Percentiles rank a stretch among this genome's conserved stretches.
phyloP scores from a whole-genome alignment of 2,113 vertebrate genomes.

The Onychorhynchus coronatus region DNA sequence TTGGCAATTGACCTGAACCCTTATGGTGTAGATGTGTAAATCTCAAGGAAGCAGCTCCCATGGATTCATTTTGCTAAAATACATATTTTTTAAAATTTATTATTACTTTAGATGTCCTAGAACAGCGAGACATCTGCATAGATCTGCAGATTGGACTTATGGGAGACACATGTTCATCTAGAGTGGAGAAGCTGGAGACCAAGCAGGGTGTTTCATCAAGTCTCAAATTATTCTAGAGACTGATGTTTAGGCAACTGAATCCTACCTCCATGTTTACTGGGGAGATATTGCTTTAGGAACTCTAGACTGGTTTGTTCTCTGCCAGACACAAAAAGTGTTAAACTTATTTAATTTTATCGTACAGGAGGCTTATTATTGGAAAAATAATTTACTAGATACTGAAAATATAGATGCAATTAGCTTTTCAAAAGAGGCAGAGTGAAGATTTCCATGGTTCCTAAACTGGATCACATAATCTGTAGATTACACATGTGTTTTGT shows the following conservation, averaged over 20 bases:
- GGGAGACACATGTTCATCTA: neutral
- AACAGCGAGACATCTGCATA: neutral
- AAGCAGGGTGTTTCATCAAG: neutral
- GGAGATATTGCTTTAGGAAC: neutral
- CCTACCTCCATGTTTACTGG: neutral
- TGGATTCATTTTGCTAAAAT: neutral
- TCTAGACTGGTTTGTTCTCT: neutral
- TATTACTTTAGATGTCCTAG: neutral
- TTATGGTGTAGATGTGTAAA: neutral
- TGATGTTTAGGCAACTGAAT: neutral
- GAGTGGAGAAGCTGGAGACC: neutral
- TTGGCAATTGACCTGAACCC: neutral
- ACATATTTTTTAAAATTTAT: too few species aligned
- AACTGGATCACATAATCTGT: neutral
- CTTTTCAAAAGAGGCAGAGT: neutral
- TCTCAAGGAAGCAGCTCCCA: neutral
- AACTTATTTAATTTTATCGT: neutral
- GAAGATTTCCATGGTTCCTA: neutral
- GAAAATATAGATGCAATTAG: neutral
- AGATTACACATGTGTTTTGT: neutral
- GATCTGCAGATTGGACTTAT: neutral
- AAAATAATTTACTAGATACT: neutral
- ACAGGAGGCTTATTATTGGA: neutral
- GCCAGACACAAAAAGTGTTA: neutral
- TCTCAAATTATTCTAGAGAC: neutral